These are phyloP conservation scores for Andrena praecox DNA, from an alignment of 2,888 invertebrate species.

Conservation along the genomic window DNA sequence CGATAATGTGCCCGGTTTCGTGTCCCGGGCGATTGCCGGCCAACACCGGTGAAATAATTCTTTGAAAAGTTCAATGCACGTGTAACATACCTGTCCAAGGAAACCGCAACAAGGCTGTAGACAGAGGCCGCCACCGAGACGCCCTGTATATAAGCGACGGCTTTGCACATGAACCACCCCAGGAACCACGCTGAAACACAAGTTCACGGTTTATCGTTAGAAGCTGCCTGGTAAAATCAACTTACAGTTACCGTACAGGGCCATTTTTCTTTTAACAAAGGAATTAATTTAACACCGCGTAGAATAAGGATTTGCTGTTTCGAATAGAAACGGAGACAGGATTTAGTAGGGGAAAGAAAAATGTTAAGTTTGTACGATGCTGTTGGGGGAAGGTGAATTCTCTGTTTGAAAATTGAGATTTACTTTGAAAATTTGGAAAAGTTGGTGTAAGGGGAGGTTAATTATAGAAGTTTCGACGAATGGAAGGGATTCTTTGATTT, in stretches of 20 bases:
- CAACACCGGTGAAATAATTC: slow-evolving; percentile 30
- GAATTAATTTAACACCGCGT: neutral
- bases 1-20: slow-evolving; percentile 17
- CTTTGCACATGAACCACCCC: slow-evolving; percentile 98
- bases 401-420: neutral
- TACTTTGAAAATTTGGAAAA: neutral
- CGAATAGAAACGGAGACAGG: neutral
- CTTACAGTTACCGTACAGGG: neutral
- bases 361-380: neutral
- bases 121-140: slow-evolving; percentile 98
- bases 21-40: slow-evolving; percentile 7
- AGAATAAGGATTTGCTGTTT: neutral
- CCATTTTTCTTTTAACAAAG: neutral
- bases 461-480: neutral
- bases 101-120: slow-evolving; percentile 97
- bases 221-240: slow-evolving; percentile 14
- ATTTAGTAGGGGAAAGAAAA: too few species aligned
- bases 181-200: slow-evolving; percentile 94
- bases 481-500: neutral
- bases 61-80: slow-evolving; percentile 39
- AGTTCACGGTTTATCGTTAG: slow-evolving; percentile 70
- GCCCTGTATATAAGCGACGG: slow-evolving; percentile 97
- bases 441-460: neutral
- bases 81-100: slow-evolving; percentile 92
- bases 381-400: neutral